Percentiles rank a stretch among this genome's conserved stretches.
phyloP scores from a whole-genome alignment of 2,888 invertebrate species.

The Drosophila mettleri region DNA sequence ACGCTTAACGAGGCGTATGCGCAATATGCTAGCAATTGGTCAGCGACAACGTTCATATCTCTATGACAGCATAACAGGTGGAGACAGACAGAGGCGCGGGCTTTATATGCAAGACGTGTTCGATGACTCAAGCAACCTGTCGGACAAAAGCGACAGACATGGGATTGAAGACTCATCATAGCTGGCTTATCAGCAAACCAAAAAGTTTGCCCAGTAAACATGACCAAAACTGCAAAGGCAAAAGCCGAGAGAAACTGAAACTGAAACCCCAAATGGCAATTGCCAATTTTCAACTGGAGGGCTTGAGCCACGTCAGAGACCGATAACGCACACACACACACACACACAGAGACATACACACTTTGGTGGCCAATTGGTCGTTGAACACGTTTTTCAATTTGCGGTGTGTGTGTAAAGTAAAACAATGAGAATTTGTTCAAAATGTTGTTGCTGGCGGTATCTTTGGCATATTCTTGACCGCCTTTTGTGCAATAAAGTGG shows the following conservation, averaged over 20 bases:
- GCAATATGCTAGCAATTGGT: slow-evolving; percentile 61
- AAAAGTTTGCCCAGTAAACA: slow-evolving; percentile 69
- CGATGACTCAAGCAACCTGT: slow-evolving; percentile 56
- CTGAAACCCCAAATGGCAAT: slow-evolving; percentile 18
- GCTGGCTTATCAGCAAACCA: slow-evolving; percentile 62
- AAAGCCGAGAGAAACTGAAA: slow-evolving; percentile 14
- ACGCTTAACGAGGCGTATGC: slow-evolving; percentile 64
- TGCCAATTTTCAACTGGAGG: slow-evolving; percentile 26
- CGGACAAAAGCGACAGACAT: slow-evolving; percentile 11
- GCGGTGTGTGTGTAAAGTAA: slow-evolving; percentile 18
- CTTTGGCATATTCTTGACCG: slow-evolving; percentile 54
- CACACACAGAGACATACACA: slow-evolving; percentile 4
- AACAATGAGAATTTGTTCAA: slow-evolving; percentile 44
- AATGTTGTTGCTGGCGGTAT: slow-evolving; percentile 30
- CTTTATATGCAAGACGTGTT: slow-evolving; percentile 49
- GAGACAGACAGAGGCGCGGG: background rate
- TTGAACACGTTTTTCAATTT: slow-evolving; percentile 75
- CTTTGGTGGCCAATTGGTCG: slow-evolving; percentile 55
- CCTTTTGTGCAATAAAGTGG: slow-evolving; percentile 61
- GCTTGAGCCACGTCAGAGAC: slow-evolving; percentile 28
- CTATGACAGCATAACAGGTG: slow-evolving; percentile 42
- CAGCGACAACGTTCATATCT: slow-evolving; percentile 41
- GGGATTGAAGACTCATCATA: background rate
- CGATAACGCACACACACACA: slow-evolving; percentile 28
- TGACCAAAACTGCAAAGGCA: slow-evolving; percentile 30